Evolutionary conservation across 2,888 invertebrate genomes (phyloP).

Genomic region (Drosophila subsilvestris): DNA sequence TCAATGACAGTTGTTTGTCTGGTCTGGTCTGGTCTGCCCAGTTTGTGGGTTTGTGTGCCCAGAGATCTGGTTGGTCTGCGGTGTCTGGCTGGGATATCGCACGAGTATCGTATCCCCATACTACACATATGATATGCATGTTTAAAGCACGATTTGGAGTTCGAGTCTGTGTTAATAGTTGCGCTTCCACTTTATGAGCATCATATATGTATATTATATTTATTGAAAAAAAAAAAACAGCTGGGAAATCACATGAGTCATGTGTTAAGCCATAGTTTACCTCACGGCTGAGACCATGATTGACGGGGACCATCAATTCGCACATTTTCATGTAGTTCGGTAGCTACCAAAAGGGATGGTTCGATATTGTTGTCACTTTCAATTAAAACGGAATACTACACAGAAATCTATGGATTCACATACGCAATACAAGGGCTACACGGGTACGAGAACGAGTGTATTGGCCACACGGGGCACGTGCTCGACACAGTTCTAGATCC

Average conservation of each 20-base stretch:
- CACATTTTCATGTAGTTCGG: conserved; percentile 66
- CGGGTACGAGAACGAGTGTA: conserved; percentile 30
- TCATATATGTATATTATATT: conserved; percentile 16
- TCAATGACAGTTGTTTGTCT: conserved; percentile 58
- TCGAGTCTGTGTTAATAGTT: conserved; percentile 15
- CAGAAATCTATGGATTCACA: background rate
- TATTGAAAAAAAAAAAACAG: conserved; percentile 22
- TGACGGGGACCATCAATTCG: conserved; percentile 73
- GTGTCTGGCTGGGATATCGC: conserved; percentile 15
- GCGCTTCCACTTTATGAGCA: conserved; percentile 18
- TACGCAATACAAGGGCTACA: conserved; percentile 19
- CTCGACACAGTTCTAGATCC: conserved; percentile 25
- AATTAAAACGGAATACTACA: conserved; percentile 6
- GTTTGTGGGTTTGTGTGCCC: conserved; percentile 7
- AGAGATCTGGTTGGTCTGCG: background rate
- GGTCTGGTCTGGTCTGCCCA: conserved; percentile 5
- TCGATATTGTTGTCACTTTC: conserved; percentile 17
- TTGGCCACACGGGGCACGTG: conserved; percentile 54
- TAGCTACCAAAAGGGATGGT: background rate
- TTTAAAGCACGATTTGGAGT: conserved; percentile 7
- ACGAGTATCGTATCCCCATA: background rate
- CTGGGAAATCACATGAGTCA: conserved; percentile 50
- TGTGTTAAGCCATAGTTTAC: conserved; percentile 55
- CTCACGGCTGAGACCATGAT: conserved; percentile 76
- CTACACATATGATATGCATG: conserved; percentile 9